A percentile compares a stretch with the other conserved stretches of the same genome.
These are phyloP conservation scores for Vireo griseus DNA, from an alignment of 2,797 vertebrate species.

Conservation along the genomic window DNA sequence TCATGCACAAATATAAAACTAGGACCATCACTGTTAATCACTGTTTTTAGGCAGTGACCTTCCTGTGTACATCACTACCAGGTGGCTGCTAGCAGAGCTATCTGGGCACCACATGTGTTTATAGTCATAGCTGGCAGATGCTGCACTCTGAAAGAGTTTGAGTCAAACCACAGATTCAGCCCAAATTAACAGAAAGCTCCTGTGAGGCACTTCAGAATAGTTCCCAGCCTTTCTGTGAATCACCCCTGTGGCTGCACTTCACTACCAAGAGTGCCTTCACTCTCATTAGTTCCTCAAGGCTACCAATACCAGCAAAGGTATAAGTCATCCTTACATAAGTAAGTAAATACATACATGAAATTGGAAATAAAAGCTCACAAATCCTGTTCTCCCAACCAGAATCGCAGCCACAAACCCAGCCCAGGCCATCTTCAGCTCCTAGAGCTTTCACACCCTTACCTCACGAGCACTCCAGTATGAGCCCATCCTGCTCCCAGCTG, in stretches of 20 bases:
- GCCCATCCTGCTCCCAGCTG: conserved; percentile 18
- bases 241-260: background rate
- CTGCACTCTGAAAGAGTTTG: background rate
- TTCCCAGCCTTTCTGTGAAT: background rate
- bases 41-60: background rate
- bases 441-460: background rate
- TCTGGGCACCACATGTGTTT: fast-evolving
- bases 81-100: background rate
- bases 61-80: background rate
- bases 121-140: background rate
- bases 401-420: background rate
- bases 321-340: background rate
- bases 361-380: background rate
- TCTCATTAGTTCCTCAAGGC: background rate
- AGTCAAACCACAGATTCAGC: background rate
- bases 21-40: background rate
- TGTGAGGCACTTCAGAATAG: background rate
- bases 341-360: background rate
- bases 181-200: background rate
- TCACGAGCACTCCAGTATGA: conserved; percentile 2
- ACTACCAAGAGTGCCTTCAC: background rate
- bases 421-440: background rate
- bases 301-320: background rate
- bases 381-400: background rate
- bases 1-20: background rate